These are phyloP conservation scores for Antedon mediterranea DNA, from an alignment of 53 echinoderm and acorn worm genomes.

Conservation along the genomic window DNA sequence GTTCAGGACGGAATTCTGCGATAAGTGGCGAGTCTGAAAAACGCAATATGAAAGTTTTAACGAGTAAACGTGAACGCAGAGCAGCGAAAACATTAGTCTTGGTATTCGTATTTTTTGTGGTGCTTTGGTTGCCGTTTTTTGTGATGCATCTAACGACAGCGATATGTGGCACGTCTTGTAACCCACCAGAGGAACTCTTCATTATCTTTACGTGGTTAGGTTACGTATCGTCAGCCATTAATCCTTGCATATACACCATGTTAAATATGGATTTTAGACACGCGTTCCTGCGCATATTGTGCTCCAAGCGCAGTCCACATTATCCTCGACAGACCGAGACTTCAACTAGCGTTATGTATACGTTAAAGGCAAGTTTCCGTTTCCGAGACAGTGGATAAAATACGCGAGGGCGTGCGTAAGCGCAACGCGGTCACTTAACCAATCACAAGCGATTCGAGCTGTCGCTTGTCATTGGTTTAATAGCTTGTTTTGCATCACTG, in stretches of 20 bases:
- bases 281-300: slow-evolving; percentile 60
- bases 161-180: slow-evolving; percentile 50
- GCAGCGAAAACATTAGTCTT: slow-evolving; percentile 93
- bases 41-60: slow-evolving; percentile 32
- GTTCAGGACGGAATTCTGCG: slow-evolving; percentile 47
- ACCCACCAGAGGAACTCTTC: slow-evolving; percentile 67
- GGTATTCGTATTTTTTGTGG: slow-evolving; percentile 88
- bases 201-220: slow-evolving; percentile 92
- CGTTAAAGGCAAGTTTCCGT: not conserved
- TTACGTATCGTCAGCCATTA: slow-evolving; percentile 85
- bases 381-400: not conserved
- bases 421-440: too few relatives aligned
- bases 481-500: too few relatives aligned
- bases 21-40: slow-evolving; percentile 61
- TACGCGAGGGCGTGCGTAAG: too few relatives aligned
- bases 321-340: not conserved
- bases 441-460: too few relatives aligned
- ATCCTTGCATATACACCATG: slow-evolving; percentile 93
- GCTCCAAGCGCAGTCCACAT: not conserved
- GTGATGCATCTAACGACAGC: slow-evolving; percentile 83
- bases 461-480: too few relatives aligned
- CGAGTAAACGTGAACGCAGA: slow-evolving; percentile 72
- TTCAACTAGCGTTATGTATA: not conserved
- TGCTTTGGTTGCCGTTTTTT: slow-evolving; percentile 95
- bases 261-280: slow-evolving; percentile 86